Conservation (phyloP, 2,888 invertebrate genomes). For the Acleris emargana region DNA sequence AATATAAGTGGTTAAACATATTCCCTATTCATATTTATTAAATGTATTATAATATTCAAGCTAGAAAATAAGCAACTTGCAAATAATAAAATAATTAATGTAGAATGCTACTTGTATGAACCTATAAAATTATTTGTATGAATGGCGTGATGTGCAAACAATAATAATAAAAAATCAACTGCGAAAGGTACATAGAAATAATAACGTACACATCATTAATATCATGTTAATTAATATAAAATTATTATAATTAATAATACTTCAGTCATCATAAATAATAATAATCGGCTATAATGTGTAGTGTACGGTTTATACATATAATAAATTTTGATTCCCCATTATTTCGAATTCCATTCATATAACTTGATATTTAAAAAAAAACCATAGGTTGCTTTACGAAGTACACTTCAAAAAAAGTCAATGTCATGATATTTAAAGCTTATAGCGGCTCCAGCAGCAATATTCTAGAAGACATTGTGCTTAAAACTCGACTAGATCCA, state of each 20-base stretch:
- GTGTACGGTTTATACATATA: constrained; percentile 32
- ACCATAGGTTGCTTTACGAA: no score
- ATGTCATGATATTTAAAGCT: no score
- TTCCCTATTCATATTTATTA: neutral
- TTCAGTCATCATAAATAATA: constrained; percentile 29
- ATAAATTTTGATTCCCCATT: constrained; percentile 32
- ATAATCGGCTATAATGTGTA: constrained; percentile 21
- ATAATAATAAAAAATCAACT: constrained; percentile 61
- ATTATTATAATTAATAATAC: constrained; percentile 28
- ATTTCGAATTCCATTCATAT: neutral
- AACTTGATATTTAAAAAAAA: neutral
- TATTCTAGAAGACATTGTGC: no score
- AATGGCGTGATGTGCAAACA: constrained; percentile 75
- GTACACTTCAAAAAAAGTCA: no score
- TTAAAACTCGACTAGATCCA: no score
- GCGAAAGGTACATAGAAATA: constrained; percentile 54
- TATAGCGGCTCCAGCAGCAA: no score
- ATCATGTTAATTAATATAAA: constrained; percentile 29
- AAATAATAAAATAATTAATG: constrained; percentile 57
- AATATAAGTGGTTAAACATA: no score
- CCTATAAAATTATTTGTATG: constrained; percentile 49
- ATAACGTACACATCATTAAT: constrained; percentile 41
- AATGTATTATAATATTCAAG: constrained; percentile 46
- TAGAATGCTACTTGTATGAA: constrained; percentile 34
- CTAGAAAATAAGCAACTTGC: constrained; percentile 62